Percentiles rank a stretch among this genome's conserved stretches.
Evolutionary conservation across 2,113 vertebrate genomes (phyloP).

Genomic region (Oreocharis arfaki): DNA sequence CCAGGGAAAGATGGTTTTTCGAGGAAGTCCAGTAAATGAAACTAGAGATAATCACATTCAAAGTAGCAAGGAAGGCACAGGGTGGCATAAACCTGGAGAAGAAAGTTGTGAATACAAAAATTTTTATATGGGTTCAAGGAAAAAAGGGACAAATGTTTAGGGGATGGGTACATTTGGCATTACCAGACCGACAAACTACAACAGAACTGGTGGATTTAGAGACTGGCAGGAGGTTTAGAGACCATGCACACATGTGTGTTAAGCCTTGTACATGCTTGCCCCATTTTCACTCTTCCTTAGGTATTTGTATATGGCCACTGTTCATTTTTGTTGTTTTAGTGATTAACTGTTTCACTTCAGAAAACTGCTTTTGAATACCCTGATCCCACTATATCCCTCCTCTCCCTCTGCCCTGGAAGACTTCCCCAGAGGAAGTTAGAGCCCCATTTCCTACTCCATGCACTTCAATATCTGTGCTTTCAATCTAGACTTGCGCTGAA

Average conservation of each 20-base stretch:
- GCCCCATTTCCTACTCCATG: neutral
- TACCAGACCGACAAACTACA: neutral
- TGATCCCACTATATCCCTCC: neutral
- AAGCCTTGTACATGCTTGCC: neutral
- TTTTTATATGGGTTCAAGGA: neutral
- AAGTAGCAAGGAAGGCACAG: neutral
- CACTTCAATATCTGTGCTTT: neutral
- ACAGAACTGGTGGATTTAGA: no score
- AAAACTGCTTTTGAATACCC: neutral
- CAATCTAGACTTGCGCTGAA: neutral
- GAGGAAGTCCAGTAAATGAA: neutral
- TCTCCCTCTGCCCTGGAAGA: neutral
- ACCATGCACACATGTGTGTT: fast-evolving
- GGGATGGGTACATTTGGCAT: neutral
- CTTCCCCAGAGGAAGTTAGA: neutral
- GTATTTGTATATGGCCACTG: neutral
- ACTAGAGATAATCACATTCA: neutral
- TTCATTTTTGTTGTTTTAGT: neutral
- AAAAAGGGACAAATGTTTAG: neutral
- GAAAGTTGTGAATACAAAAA: neutral
- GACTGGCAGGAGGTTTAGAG: neutral
- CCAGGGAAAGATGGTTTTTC: neutral
- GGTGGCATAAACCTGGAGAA: neutral
- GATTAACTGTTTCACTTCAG: neutral
- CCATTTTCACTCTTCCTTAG: neutral